phyloP scores from a whole-genome alignment of 2,888 invertebrate species.

The Piscicola geometra region DNA sequence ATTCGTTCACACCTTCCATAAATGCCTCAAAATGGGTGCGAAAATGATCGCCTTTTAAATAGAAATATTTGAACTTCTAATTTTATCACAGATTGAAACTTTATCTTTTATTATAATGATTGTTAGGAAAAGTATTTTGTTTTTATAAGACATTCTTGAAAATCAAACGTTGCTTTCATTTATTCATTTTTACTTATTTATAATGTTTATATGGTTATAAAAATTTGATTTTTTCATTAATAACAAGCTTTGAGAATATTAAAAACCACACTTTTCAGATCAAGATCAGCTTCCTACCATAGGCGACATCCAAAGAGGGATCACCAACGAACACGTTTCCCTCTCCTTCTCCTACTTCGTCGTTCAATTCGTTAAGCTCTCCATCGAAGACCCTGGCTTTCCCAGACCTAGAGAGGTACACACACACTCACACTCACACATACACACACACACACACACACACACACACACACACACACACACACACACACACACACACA shows the following conservation, averaged over 20 bases:
- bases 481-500: neutral
- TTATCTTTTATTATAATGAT: too few relatives aligned
- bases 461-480: constrained; percentile 58
- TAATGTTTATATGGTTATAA: too few relatives aligned
- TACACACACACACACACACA: neutral
- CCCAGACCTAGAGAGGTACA: constrained; percentile 57
- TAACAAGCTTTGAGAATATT: too few relatives aligned
- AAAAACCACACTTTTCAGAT: too few relatives aligned
- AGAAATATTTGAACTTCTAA: too few relatives aligned
- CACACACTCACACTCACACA: neutral
- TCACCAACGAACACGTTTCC: constrained; percentile 74
- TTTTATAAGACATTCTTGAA: too few relatives aligned
- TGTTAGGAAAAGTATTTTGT: too few relatives aligned
- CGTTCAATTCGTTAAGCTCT: constrained; percentile 81
- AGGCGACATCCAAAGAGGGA: constrained; percentile 77
- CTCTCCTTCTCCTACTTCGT: constrained; percentile 76
- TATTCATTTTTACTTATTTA: too few relatives aligned
- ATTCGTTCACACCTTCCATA: constrained; percentile 91
- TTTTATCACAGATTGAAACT: neutral
- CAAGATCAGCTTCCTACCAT: constrained; percentile 66
- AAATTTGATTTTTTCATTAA: too few relatives aligned
- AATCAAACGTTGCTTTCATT: too few relatives aligned
- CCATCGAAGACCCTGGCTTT: constrained; percentile 76
- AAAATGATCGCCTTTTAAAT: too few relatives aligned
- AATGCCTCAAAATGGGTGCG: constrained; percentile 82